Evolutionary conservation across 2,797 vertebrate genomes (phyloP).

Genomic region (Sternotherus odoratus): DNA sequence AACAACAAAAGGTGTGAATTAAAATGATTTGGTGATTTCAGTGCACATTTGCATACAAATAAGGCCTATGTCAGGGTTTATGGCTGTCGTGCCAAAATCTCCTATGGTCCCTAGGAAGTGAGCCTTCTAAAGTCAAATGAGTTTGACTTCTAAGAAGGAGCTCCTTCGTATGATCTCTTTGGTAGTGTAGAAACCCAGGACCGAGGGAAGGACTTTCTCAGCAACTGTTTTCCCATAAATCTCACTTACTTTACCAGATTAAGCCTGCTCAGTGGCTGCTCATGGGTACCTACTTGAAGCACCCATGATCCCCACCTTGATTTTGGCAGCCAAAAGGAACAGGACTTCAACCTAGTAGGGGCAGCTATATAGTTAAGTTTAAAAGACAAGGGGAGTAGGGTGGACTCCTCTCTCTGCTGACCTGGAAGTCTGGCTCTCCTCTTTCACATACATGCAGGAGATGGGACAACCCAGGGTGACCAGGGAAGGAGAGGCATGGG

Average conservation of each 20-base stretch:
- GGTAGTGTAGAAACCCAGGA: neutral
- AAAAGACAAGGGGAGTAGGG: neutral
- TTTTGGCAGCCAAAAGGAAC: neutral
- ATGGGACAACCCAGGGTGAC: neutral
- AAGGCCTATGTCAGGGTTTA: neutral
- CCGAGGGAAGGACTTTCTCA: neutral
- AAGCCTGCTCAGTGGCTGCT: neutral
- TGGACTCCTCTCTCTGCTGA: neutral
- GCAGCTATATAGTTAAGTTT: neutral
- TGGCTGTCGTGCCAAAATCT: neutral
- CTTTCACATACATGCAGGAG: neutral
- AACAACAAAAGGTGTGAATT: neutral
- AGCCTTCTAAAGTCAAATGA: neutral
- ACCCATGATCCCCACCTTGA: neutral
- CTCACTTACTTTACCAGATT: neutral
- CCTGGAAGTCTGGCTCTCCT: neutral
- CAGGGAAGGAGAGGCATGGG: neutral
- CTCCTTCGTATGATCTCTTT: neutral
- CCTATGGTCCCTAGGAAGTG: neutral
- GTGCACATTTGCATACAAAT: neutral
- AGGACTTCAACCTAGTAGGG: neutral
- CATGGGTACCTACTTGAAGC: neutral
- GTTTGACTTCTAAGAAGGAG: neutral
- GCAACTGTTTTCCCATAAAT: neutral
- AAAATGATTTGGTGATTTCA: neutral